Base-by-base conservation (phyloP, 2,113 vertebrate genomes). In the Coryphaenoides rupestris region DNA sequence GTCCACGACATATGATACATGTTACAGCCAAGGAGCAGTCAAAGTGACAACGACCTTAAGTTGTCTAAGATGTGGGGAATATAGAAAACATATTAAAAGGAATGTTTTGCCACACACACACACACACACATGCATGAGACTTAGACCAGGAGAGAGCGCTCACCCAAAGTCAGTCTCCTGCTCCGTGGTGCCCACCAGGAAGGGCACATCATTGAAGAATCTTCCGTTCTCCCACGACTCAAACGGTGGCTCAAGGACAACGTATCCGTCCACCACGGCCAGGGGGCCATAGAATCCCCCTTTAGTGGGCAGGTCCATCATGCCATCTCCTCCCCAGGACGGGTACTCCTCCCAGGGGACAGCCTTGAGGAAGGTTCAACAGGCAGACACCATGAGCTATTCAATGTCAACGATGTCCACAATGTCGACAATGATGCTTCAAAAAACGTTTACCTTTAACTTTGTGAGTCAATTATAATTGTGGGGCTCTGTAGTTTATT, bases 141-240 rank as follows among this genome's bases (percentile, higher is more conserved):
- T 10, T 10, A 40, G 2, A 40, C 5, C 33, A 40, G 33, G 5
- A 21, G 55, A 14, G 4, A 49, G 3, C 9, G 17, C 63, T 79
- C 75, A 91, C 91, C 76, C 74, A 59, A 79, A 90, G 72, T 93
- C 91, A 0, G n/a, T 62, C 72, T 93, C 92, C 70, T 92, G 92
- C 60, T 82, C 81, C 0, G 86, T 89, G 6, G 89, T 90, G 54
- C 92, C 91, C 1, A 92, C 55, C 0, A 93, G 55, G 2, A 90
- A 85, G 0, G 91, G 91, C 21, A 93, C 87, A 2, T 93, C 89
- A 0, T 63, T 91, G 61, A 82, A 73, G 16, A 47, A 19, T 0
- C 19, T 23, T 14, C 72, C 75, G n/a, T 84, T 84, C 72, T 86
- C 81, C 90, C 88, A 90, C 14, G 80, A 50, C 58, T 89, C 69